A percentile compares a stretch with the other conserved stretches of the same genome.
phyloP scores from a whole-genome alignment of 1,140 invertebrate species.

The Cepaea nemoralis region DNA sequence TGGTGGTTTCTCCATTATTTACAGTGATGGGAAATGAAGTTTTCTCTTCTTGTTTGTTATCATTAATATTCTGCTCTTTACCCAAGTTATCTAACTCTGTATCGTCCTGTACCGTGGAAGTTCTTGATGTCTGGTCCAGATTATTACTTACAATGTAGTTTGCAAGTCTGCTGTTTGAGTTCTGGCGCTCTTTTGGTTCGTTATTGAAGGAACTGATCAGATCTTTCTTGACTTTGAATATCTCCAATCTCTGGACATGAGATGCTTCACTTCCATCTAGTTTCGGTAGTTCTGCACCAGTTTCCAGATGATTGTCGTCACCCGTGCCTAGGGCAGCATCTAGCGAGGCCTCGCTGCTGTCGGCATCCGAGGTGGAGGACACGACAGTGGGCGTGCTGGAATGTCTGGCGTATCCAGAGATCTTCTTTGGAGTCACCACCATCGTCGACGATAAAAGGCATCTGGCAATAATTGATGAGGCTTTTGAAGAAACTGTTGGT shows the following conservation, averaged over 20 bases:
- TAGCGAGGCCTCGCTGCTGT: no score
- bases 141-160: no score
- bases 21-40: not conserved
- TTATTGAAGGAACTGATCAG: not conserved
- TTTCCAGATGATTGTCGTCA: not conserved
- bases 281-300: not conserved
- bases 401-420: not conserved
- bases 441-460: conserved; percentile 9
- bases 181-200: not conserved
- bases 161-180: not conserved
- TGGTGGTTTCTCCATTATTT: not conserved
- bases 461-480: conserved; percentile 13
- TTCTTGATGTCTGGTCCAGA: no score
- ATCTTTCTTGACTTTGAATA: not conserved
- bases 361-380: not conserved
- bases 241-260: not conserved
- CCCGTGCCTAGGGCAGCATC: not conserved
- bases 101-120: not conserved
- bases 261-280: not conserved
- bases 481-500: not conserved
- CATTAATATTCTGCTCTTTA: not conserved
- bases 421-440: not conserved
- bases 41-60: not conserved
- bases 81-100: not conserved
- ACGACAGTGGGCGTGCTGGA: not conserved